Percentiles rank a stretch among this genome's conserved stretches.
phyloP scores from a whole-genome alignment of 2,113 vertebrate genomes.

The Merops nubicus region DNA sequence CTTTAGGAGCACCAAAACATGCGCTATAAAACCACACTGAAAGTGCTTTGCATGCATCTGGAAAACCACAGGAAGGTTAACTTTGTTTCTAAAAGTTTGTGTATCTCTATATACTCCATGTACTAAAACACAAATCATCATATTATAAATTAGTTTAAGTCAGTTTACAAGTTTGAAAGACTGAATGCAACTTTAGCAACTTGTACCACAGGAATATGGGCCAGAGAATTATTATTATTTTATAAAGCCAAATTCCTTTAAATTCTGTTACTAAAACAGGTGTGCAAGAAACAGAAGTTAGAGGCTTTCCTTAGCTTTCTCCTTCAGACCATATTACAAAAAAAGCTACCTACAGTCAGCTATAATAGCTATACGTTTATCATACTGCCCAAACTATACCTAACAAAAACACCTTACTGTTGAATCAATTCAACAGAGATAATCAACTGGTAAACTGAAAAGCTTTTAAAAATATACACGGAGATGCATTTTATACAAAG shows the following conservation, averaged over 20 bases:
- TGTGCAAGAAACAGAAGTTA: not conserved
- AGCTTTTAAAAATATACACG: not conserved
- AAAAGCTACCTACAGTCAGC: not conserved
- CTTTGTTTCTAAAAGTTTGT: not conserved
- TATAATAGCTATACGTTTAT: not conserved
- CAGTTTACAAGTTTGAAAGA: slow-evolving; percentile 14
- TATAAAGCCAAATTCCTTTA: not conserved
- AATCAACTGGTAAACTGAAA: slow-evolving; percentile 53
- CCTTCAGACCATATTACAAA: not conserved
- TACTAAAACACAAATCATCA: not conserved
- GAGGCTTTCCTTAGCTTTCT: not conserved
- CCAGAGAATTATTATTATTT: not conserved
- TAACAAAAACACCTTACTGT: not conserved
- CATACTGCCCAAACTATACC: not conserved
- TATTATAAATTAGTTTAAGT: not conserved
- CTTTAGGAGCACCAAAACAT: not conserved
- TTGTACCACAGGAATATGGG: not conserved
- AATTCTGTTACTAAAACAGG: not conserved
- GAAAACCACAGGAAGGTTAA: slow-evolving; percentile 33
- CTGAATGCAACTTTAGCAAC: not conserved
- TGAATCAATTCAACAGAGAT: not conserved
- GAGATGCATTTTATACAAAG: too few relatives aligned
- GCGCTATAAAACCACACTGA: not conserved
- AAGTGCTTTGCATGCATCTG: slow-evolving; percentile 7
- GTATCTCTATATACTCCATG: not conserved